Conservation (phyloP, 2,797 vertebrate species). For the Pseudotriccus pelzelni region DNA sequence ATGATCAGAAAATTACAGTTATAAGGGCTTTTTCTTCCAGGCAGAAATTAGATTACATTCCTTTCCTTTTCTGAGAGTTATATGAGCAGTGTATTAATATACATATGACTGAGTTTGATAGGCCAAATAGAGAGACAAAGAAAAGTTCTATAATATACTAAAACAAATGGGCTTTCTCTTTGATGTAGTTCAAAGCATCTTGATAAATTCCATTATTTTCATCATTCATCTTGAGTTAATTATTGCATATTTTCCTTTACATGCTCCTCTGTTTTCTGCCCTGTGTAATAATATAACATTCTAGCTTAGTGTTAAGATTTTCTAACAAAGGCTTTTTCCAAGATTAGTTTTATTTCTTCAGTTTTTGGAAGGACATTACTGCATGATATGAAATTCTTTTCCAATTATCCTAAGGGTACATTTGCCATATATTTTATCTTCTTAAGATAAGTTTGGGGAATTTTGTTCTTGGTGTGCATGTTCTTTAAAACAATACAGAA, state of each 20-base stretch:
- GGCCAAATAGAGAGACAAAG: not conserved
- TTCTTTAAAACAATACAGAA: not conserved
- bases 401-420: not conserved
- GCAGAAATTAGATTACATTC: not conserved
- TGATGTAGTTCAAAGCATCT: not conserved
- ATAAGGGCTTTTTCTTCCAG: not conserved
- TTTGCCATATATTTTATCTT: not conserved
- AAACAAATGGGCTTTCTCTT: not conserved
- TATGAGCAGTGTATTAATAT: not conserved
- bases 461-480: not conserved
- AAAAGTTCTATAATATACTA: not conserved
- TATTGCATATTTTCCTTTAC: not conserved
- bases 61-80: not conserved
- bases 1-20: not conserved
- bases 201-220: not conserved
- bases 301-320: not conserved
- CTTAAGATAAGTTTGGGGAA: not conserved
- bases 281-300: not conserved
- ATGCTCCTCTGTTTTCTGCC: not conserved
- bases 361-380: not conserved
- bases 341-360: not conserved
- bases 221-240: not conserved
- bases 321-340: not conserved
- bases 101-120: not conserved
- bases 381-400: not conserved